Evolutionary conservation across 2,113 vertebrate genomes (phyloP), one percentile per base, ranked within the genome.

Genomic region (Axis porcinus): DNA sequence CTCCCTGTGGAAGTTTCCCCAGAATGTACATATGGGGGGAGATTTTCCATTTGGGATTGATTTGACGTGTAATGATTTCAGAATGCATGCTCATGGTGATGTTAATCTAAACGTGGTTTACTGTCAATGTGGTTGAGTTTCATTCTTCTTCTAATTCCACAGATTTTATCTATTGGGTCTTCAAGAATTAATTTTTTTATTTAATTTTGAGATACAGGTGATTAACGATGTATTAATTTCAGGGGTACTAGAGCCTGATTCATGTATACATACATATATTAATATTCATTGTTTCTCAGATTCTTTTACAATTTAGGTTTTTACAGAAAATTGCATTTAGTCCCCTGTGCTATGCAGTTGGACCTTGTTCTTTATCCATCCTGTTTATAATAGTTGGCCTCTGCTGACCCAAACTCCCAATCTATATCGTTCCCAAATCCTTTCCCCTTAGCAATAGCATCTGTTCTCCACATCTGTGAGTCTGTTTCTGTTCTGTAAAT

Each of bases 401-500:
- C 30, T 64, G 62, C 15, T 64, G 62, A 64, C 3, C 7, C 30
- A 64, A 60, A 64, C 30, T 64, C 62, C 62, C 15, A 16, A 64
- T n/a, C 15, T 8, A 4, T 64, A 47, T n/a, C 33, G 2, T n/a
- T 67, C 16, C 62, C 62, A 67, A 64, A 67, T 67, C 33, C 16
- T 19, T n/a, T n/a, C 16, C 33, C 16, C 4, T n/a, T 4, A 2
- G n/a, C n/a, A 36, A 36, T 2, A 21, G 0, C 7, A 17, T n/a
- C 16, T n/a, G 30, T n/a, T 67, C 62, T n/a, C 16, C 2, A n/a
- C 0, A 0, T 64, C 30, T 64, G 3, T 64, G 30, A 64, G 7
- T 17, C 30, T 64, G 1, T n/a, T 64, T 64, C 62, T 64, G 30
- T 64, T 4, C 15, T 64, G 30, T 64, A 64, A 2, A n/a, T n/a